Evolutionary conservation across 2,113 vertebrate genomes (phyloP).

Genomic region (Amphiprion percula): DNA sequence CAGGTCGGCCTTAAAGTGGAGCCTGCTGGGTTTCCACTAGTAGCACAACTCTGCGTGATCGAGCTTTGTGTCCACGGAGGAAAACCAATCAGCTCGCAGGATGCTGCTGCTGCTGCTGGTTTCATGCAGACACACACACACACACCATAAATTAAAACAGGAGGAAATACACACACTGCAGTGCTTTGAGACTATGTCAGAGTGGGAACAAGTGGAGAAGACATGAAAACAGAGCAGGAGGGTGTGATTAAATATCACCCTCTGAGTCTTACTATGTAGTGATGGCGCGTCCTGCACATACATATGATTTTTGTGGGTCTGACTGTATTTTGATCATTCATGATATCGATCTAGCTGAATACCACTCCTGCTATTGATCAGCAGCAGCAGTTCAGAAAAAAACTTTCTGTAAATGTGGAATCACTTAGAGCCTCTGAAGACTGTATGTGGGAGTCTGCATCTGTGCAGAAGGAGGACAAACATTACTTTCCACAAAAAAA

Average conservation of each 20-base stretch:
- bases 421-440: constrained; percentile 24
- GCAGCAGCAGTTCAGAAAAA: constrained; percentile 19
- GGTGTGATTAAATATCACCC: constrained; percentile 45
- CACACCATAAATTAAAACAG: constrained; percentile 14
- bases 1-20: constrained; percentile 54
- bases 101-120: not conserved
- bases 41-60: constrained; percentile 13
- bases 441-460: constrained; percentile 3
- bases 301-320: constrained; percentile 20
- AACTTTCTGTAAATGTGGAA: constrained; percentile 51
- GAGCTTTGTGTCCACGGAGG: constrained; percentile 10
- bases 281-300: constrained; percentile 1
- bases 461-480: not conserved
- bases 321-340: constrained; percentile 34
- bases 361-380: constrained; percentile 50
- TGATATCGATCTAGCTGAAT: constrained; percentile 52
- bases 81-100: constrained; percentile 32
- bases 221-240: not conserved
- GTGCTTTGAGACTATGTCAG: constrained; percentile 17
- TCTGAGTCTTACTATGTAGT: not conserved
- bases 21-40: constrained; percentile 33
- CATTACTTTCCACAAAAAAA: not conserved
- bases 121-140: constrained; percentile 16
- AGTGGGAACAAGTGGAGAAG: not conserved
- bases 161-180: not conserved